Evolutionary conservation across 2,797 vertebrate genomes (phyloP), one percentile per base, ranked within the genome.

Genomic region (Urophycis tenuis): DNA sequence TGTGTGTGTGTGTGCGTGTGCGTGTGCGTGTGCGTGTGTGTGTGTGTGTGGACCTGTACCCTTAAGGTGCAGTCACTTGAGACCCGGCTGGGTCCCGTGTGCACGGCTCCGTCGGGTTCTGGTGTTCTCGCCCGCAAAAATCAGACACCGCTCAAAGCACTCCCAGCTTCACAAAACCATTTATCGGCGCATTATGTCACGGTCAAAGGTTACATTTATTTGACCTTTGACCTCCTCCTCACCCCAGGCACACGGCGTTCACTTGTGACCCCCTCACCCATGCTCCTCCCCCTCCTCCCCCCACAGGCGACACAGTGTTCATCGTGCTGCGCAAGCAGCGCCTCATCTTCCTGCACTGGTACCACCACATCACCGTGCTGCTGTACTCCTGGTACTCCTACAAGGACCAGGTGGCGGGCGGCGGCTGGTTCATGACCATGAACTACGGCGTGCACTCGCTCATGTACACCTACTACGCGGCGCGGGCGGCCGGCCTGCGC

Each of bases 281-380:
- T 19, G 79, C 15, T 67, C n/a, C 33, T 12, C 15, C 4, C 22
- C 5, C 25, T 3, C 12, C 3, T 45, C 74, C 32, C 71, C 72
- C 36, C 73, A 33, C 87, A 95, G 95, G 95, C 67, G 95, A 96
- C 92, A 96, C 95, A 0, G 80, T 92, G 74, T 96, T 60, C 91
- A 95, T 96, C 74, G 81, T 96, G 70, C 91, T 96, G 53, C 92
- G 95, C 25, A 96, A 96, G 86, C 95, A 95, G 87, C 94, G 92
- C 0, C 94, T 96, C 86, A 94, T 96, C 89, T 96, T 96, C 81
- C 90, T 96, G 77, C 95, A 96, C 91, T 96, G 95, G 95, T 96
- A 95, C 87, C 95, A 96, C 87, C 95, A 96, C 90, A 94, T 95
- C 90, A 95, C 94, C 0, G 95, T 96, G 74, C 92, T 96, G 79